These are phyloP conservation scores for Euplexia lucipara DNA, from an alignment of 2,888 invertebrate species.

Conservation along the genomic window DNA sequence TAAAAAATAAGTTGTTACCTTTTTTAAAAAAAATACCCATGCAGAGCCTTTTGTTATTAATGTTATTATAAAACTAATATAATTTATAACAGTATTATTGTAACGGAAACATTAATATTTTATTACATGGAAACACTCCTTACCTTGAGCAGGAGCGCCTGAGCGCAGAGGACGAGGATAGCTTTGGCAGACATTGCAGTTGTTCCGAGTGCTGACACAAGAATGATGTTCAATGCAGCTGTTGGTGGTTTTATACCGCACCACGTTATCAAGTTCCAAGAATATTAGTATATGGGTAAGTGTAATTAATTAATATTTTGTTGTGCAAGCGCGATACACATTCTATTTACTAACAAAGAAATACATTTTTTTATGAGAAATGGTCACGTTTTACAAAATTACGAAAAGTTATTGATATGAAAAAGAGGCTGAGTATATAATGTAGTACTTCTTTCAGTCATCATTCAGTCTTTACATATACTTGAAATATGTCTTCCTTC, in stretches of 20 bases:
- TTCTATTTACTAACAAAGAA: slow-evolving; percentile 8
- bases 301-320: neutral
- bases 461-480: slow-evolving; percentile 38
- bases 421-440: slow-evolving; percentile 5
- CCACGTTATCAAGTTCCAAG: neutral
- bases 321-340: slow-evolving; percentile 17
- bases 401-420: neutral
- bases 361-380: neutral
- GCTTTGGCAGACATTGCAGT: slow-evolving; percentile 67
- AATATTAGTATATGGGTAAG: too few species aligned
- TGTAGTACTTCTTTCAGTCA: neutral
- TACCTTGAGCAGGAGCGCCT: slow-evolving; percentile 36
- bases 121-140: neutral
- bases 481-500: slow-evolving; percentile 48
- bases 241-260: slow-evolving; percentile 8
- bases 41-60: too few species aligned
- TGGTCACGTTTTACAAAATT: slow-evolving; percentile 9
- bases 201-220: slow-evolving; percentile 33
- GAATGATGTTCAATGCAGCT: slow-evolving; percentile 28
- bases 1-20: neutral
- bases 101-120: too few species aligned
- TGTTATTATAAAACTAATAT: too few species aligned
- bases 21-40: too few species aligned
- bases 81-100: too few species aligned
- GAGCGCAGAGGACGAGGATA: slow-evolving; percentile 63